phyloP scores from a whole-genome alignment of 2,113 vertebrate species.

The Cricetomys ansorgei region DNA sequence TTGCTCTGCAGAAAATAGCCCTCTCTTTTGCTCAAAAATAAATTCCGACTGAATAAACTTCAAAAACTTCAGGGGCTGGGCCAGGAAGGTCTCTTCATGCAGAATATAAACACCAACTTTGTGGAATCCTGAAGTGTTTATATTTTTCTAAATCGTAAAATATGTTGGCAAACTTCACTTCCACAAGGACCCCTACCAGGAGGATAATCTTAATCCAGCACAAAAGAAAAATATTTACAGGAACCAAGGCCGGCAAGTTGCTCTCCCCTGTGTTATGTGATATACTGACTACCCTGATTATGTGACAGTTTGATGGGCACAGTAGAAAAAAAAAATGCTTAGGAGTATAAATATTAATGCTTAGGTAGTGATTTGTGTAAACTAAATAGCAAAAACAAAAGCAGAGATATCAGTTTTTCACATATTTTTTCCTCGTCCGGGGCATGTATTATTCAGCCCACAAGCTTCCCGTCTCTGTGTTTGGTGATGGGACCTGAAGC shows the following conservation, averaged over 20 bases:
- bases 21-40: slow-evolving; percentile 60
- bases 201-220: slow-evolving; percentile 73
- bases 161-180: slow-evolving; percentile 60
- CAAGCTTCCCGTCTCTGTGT: not conserved
- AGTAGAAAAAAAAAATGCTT: slow-evolving; percentile 67
- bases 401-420: slow-evolving; percentile 70
- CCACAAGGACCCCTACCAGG: slow-evolving; percentile 59
- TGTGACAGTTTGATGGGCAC: slow-evolving; percentile 80
- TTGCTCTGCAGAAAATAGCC: slow-evolving; percentile 27
- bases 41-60: slow-evolving; percentile 64
- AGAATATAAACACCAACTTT: slow-evolving; percentile 59
- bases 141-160: slow-evolving; percentile 66
- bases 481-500: not conserved
- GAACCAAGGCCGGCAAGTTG: slow-evolving; percentile 48
- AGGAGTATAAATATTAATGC: slow-evolving; percentile 80
- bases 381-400: slow-evolving; percentile 78
- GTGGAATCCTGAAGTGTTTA: slow-evolving; percentile 31
- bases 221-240: slow-evolving; percentile 78
- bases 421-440: slow-evolving; percentile 62
- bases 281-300: slow-evolving; percentile 74
- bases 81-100: slow-evolving; percentile 60
- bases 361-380: slow-evolving; percentile 78
- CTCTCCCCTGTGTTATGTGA: slow-evolving; percentile 69
- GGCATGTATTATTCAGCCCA: slow-evolving; percentile 55
- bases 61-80: slow-evolving; percentile 40